phyloP scores from a whole-genome alignment of 2,113 vertebrate genomes.

The Apteryx mantelli region DNA sequence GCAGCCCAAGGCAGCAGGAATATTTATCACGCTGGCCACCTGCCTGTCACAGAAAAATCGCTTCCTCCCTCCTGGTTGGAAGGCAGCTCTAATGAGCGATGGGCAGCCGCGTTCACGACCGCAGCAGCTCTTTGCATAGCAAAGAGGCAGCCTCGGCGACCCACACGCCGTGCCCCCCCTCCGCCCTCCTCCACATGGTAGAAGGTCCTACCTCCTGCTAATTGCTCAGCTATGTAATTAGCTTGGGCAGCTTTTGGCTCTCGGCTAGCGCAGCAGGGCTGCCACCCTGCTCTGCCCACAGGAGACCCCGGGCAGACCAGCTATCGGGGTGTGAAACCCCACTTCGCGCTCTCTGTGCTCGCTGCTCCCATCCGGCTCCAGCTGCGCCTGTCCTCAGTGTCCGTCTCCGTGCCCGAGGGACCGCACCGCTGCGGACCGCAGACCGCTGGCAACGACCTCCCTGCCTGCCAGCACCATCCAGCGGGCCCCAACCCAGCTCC shows the following conservation, averaged over 20 bases:
- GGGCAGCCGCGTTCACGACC: not conserved
- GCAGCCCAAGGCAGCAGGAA: constrained; percentile 45
- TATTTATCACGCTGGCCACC: constrained; percentile 54
- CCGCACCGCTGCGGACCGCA: too few species aligned
- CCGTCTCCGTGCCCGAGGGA: not conserved
- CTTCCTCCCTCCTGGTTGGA: constrained; percentile 24
- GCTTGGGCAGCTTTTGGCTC: not conserved
- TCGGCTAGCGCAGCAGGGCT: not conserved
- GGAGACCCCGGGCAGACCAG: not conserved
- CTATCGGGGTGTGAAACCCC: not conserved
- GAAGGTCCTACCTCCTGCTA: not conserved
- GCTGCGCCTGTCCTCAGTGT: not conserved
- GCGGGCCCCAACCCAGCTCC: not conserved
- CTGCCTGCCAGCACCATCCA: not conserved
- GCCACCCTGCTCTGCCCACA: not conserved
- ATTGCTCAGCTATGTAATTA: constrained; percentile 24
- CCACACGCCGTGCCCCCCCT: not conserved
- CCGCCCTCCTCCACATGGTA: not conserved
- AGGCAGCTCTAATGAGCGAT: constrained; percentile 33
- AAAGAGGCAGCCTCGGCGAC: not conserved
- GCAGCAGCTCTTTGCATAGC: not conserved
- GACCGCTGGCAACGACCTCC: not conserved
- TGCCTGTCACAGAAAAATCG: constrained; percentile 47
- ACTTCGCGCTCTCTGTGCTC: not conserved
- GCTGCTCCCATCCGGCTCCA: not conserved